Base-by-base conservation (phyloP, 2,888 invertebrate species). In the Eristalis tenax region DNA sequence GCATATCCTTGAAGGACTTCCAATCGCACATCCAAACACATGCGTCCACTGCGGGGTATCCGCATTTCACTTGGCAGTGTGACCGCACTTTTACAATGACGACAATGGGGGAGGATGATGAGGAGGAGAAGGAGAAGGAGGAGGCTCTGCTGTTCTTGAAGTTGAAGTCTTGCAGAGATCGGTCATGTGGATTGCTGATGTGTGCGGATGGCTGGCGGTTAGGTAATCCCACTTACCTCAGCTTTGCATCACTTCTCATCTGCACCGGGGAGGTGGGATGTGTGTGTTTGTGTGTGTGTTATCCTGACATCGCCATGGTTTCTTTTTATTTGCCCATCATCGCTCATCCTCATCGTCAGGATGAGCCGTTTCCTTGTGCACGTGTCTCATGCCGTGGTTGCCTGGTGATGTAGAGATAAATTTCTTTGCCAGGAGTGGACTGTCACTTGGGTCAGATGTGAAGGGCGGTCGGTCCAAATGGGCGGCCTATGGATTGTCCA, bases 201-300 rank as follows among this genome's bases (percentile, higher is more conserved):
- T 23, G 84, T 50, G 38, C 80, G 66, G 81, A 71, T 73, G 76
- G 64, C 63, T 80, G 63, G 66, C 59, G 56, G 66, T 75, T 75
- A 23, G 83, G 75, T 87, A 87, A 83, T 87, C 78, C 78, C 70
- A 79, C 83, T 78, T 87, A 83, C 83, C 83, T 83, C 83, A 75
- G 86, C 43, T 69, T 85, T 43, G n/a, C 43, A 43, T 15, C 43
- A 43, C 70, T 74, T 81, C 22, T 66, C n/a, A 26, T 26, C 15
- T 57, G 10, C 59, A 59, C 22, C 1, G 1, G 35, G 11, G 11
- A 40, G 32, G 40, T 15, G 15, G 40, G 40, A 4, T 15, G n/a
- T 43, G 43, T 65, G 40, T 66, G 26, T 63, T 26, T 63, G 13
- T 59, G 40, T 15, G 38, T 22, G 57, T 50, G 50, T 28, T 22